Evolutionary conservation across 2,113 vertebrate genomes (phyloP).

Genomic region (Porphyrio hochstetteri): DNA sequence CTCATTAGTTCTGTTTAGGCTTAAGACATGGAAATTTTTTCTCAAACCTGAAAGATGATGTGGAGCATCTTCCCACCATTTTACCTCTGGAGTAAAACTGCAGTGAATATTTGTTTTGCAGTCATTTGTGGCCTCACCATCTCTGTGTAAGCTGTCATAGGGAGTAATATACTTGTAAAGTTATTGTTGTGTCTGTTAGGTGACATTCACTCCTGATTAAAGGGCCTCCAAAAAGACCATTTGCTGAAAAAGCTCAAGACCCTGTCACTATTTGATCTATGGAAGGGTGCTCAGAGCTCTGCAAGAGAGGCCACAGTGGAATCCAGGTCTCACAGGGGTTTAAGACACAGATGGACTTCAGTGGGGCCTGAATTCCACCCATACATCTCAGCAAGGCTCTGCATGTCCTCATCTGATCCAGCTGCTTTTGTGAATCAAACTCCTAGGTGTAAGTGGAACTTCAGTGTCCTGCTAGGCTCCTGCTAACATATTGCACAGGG

Average conservation of each 20-base stretch:
- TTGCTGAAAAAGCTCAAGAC: neutral
- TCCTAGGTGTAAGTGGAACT: neutral
- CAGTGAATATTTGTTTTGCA: neutral
- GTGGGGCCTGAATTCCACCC: neutral
- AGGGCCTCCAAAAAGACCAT: neutral
- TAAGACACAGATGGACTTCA: neutral
- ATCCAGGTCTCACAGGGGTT: neutral
- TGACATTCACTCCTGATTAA: neutral
- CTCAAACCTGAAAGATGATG: neutral
- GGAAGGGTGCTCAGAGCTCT: neutral
- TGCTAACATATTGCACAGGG: neutral
- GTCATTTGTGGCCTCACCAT: neutral
- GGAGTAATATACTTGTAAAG: neutral
- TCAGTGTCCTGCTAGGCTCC: neutral
- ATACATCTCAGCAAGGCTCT: neutral
- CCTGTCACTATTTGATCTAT: neutral
- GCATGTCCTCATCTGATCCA: rapidly evolving
- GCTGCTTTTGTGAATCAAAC: neutral
- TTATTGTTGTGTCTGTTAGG: neutral
- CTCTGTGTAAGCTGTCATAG: neutral
- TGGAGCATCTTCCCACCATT: neutral
- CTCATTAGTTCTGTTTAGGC: neutral
- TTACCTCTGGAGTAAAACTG: slow-evolving; percentile 19
- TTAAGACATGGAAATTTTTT: neutral
- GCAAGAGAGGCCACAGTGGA: neutral